A percentile compares a stretch with the other conserved stretches of the same genome.
phyloP scores from a whole-genome alignment of 2,797 vertebrate genomes.

The Poeciliopsis gracilis region DNA sequence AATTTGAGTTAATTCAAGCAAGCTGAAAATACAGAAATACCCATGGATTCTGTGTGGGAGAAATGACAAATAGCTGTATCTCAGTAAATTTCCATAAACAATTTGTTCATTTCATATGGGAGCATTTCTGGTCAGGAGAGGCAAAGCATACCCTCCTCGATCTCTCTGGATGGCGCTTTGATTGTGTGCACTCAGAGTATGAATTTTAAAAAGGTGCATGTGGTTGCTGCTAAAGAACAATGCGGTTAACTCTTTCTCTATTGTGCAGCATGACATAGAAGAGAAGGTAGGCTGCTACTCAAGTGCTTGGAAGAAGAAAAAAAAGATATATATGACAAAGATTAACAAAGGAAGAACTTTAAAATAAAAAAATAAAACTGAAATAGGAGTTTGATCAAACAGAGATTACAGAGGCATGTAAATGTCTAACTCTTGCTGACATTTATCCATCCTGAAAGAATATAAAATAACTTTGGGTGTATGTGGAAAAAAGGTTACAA shows the following conservation, averaged over 20 bases:
- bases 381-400: background rate
- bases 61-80: constrained; percentile 45
- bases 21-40: constrained; percentile 27
- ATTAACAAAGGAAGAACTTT: too few relatives aligned
- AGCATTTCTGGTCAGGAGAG: constrained; percentile 46
- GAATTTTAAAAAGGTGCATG: constrained; percentile 60
- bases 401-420: background rate
- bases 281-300: constrained; percentile 9
- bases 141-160: constrained; percentile 40
- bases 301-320: background rate
- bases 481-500: background rate
- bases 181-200: constrained; percentile 54
- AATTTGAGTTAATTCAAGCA: constrained; percentile 54
- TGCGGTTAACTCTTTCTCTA: constrained; percentile 16
- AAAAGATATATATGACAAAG: background rate
- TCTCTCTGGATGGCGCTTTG: constrained; percentile 54
- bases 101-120: constrained; percentile 57
- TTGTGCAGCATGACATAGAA: constrained; percentile 9
- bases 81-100: constrained; percentile 60
- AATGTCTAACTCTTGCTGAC: constrained; percentile 1
- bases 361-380: too few relatives aligned
- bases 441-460: constrained; percentile 20
- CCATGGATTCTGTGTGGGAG: constrained; percentile 41
- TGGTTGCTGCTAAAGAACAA: constrained; percentile 35
- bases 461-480: background rate